These are phyloP conservation scores for Nemopilema nomurai DNA, from an alignment of 30 jellyfish, hydroid and myxozoan genomes.

Conservation along the genomic window DNA sequence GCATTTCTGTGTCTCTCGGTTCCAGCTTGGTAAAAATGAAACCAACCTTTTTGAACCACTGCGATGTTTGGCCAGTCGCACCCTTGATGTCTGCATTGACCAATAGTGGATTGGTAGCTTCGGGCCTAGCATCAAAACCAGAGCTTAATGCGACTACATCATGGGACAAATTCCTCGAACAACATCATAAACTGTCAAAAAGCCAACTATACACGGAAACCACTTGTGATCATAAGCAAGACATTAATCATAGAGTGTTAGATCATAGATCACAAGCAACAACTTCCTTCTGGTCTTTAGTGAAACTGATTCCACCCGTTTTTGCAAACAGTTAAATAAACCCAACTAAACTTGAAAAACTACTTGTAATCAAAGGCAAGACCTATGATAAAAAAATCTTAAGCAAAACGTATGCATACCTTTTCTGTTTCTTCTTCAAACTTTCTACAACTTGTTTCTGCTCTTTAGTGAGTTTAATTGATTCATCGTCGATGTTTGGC, in stretches of 20 bases:
- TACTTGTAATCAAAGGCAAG: no score
- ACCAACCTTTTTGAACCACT: conserved; percentile 89
- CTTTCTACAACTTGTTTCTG: conserved; percentile 48
- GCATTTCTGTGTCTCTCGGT: no score
- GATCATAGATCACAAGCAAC: neutral
- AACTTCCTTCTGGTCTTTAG: neutral
- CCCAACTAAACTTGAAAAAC: no score
- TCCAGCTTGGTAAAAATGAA: neutral
- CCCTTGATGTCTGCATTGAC: conserved; percentile 42
- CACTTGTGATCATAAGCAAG: neutral
- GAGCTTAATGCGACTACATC: no score
- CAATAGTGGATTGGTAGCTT: conserved; percentile 76
- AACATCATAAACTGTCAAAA: no score
- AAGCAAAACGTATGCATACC: neutral
- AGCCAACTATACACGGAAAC: neutral
- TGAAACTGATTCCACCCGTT: neutral
- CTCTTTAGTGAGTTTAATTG: conserved; percentile 49
- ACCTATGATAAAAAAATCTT: neutral
- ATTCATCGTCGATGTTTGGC: conserved; percentile 65
- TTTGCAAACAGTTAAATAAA: neutral
- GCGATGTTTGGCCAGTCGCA: conserved; percentile 40
- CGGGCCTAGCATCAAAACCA: conserved; percentile 7
- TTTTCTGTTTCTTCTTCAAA: conserved; percentile 37
- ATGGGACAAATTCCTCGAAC: no score
- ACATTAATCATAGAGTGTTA: neutral